Percentiles rank a stretch among this genome's conserved stretches.
These are phyloP conservation scores for Forficula auricularia DNA, from an alignment of 1,140 invertebrate species.

Conservation along the genomic window DNA sequence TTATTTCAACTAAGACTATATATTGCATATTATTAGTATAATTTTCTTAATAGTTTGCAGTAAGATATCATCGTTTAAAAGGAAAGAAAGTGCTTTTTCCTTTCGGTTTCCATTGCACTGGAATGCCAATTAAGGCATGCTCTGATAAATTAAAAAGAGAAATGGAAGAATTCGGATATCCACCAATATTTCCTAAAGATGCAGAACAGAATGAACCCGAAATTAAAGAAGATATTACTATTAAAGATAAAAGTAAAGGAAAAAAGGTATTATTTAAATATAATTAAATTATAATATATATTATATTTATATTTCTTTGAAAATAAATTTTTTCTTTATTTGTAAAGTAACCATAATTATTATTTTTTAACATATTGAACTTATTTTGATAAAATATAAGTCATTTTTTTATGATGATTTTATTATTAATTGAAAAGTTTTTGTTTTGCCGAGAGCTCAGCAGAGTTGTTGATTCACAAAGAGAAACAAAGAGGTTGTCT, in stretches of 20 bases:
- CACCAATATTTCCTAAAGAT: slow-evolving; percentile 69
- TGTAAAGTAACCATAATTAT: background rate
- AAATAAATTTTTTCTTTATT: too few species aligned
- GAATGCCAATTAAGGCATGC: slow-evolving; percentile 93
- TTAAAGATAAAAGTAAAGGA: slow-evolving; percentile 91
- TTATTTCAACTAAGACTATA: too few species aligned
- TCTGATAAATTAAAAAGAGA: slow-evolving; percentile 94
- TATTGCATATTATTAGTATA: too few species aligned
- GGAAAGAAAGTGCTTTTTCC: slow-evolving; percentile 90
- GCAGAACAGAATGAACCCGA: slow-evolving; percentile 25
- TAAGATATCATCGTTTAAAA: slow-evolving; percentile 74
- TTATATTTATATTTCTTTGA: slow-evolving; percentile 2
- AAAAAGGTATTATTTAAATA: slow-evolving; percentile 60
- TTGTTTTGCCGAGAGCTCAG: too few species aligned
- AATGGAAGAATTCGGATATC: slow-evolving; percentile 80
- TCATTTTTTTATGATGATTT: too few species aligned
- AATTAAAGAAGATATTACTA: slow-evolving; percentile 37
- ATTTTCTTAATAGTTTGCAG: slow-evolving; percentile 53
- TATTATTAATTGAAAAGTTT: too few species aligned
- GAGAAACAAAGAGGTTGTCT: too few species aligned
- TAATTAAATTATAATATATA: slow-evolving; percentile 1
- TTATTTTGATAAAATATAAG: too few species aligned
- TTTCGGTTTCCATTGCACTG: slow-evolving; percentile 97
- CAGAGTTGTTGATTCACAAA: too few species aligned
- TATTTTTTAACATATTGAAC: background rate